Evolutionary conservation across 2,113 vertebrate species (phyloP).

Genomic region (Salvelinus namaycush): DNA sequence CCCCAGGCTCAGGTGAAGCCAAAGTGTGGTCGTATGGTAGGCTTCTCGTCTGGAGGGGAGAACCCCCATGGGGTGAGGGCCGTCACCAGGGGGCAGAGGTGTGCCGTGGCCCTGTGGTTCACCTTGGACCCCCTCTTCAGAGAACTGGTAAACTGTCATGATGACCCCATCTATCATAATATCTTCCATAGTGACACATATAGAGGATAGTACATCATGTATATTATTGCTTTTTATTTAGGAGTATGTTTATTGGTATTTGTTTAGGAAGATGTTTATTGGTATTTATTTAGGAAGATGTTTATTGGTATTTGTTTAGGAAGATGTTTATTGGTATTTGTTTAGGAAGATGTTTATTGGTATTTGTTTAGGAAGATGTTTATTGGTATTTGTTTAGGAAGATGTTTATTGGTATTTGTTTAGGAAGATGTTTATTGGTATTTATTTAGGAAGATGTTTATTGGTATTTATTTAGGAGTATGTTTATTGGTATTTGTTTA

Average conservation of each 20-base stretch:
- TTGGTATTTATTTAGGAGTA: background rate
- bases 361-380: background rate
- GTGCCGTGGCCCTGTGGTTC: slow-evolving; percentile 94
- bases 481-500: no score
- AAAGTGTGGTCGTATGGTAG: slow-evolving; percentile 90
- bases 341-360: background rate
- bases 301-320: background rate
- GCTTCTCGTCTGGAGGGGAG: slow-evolving; percentile 94
- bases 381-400: background rate
- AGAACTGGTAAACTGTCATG: slow-evolving; percentile 83
- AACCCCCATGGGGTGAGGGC: slow-evolving; percentile 95
- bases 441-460: background rate
- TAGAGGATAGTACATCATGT: background rate
- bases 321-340: background rate
- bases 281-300: no score
- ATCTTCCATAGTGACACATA: background rate
- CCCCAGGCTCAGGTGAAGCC: slow-evolving; percentile 90
- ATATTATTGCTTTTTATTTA: background rate
- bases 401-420: background rate
- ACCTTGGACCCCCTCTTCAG: slow-evolving; percentile 91
- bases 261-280: no score
- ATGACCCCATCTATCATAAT: background rate
- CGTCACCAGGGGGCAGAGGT: slow-evolving; percentile 90
- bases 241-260: no score
- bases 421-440: background rate